Percentiles rank a stretch among this genome's conserved stretches.
Evolutionary conservation across 2,113 vertebrate species (phyloP).

Genomic region (Paradoxurus hermaphroditus): DNA sequence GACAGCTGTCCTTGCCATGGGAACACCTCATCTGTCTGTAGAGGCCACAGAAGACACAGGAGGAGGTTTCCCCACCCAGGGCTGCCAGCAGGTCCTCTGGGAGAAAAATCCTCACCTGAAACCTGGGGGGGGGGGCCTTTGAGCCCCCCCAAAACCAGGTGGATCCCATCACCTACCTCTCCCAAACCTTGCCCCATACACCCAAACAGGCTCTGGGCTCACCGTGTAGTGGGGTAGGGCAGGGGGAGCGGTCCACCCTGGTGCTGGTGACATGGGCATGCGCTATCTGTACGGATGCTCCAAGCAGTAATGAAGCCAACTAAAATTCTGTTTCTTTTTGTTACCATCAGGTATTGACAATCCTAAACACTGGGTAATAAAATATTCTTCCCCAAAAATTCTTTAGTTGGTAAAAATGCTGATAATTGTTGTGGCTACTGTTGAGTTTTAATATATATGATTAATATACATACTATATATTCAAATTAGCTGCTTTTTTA

Average conservation of each 20-base stretch:
- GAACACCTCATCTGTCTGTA: background rate
- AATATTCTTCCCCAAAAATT: background rate
- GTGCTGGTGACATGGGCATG: accelerated
- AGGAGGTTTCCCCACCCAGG: background rate
- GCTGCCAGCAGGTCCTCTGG: background rate
- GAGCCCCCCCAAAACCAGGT: background rate
- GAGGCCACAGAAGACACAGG: background rate
- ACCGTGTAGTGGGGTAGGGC: background rate
- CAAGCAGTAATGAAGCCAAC: background rate
- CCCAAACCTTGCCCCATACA: background rate
- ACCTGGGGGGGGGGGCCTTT: background rate
- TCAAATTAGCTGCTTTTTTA: background rate
- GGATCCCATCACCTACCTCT: background rate
- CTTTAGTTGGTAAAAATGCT: background rate
- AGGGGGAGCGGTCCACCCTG: accelerated
- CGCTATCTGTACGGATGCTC: background rate
- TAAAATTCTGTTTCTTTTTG: background rate
- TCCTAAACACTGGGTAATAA: background rate
- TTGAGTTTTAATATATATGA: background rate
- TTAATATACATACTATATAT: background rate
- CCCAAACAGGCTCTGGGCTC: accelerated
- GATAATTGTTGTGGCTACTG: background rate
- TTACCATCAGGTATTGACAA: background rate
- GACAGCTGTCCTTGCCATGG: background rate
- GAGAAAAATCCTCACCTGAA: background rate